phyloP scores from a whole-genome alignment of 2,888 invertebrate genomes.

The Athripsodes cinereus region DNA sequence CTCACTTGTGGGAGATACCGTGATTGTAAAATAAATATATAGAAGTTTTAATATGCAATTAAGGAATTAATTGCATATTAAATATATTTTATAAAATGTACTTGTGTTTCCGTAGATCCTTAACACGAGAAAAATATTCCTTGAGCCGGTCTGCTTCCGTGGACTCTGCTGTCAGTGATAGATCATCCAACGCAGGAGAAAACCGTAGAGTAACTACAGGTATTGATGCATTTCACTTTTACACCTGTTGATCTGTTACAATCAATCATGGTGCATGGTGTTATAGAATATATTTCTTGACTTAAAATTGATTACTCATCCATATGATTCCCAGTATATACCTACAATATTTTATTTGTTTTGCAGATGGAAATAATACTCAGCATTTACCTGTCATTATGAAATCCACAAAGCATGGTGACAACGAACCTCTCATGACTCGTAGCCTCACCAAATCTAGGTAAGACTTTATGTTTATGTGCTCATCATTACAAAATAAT shows the following conservation, averaged over 20 bases:
- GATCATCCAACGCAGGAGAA: slow-evolving; percentile 18
- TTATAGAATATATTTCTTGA: too few species aligned
- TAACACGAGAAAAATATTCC: slow-evolving; percentile 64
- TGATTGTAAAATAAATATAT: background rate
- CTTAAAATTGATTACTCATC: too few species aligned
- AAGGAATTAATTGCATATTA: background rate
- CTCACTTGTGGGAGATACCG: too few species aligned
- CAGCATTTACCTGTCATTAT: slow-evolving; percentile 24
- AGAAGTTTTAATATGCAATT: background rate
- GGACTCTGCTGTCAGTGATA: slow-evolving; percentile 38
- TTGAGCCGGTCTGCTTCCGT: slow-evolving; percentile 49
- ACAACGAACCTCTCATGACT: slow-evolving; percentile 29
- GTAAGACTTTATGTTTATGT: slow-evolving; percentile 8
- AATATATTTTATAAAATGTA: background rate
- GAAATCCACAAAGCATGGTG: slow-evolving; percentile 11
- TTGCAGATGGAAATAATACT: slow-evolving; percentile 16
- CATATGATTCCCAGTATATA: too few species aligned
- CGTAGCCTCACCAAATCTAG: slow-evolving; percentile 26
- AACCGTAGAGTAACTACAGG: slow-evolving; percentile 12
- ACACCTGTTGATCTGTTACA: background rate
- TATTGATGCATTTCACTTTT: background rate
- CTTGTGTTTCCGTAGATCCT: slow-evolving; percentile 38
- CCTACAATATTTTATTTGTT: background rate
- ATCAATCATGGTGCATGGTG: too few species aligned
- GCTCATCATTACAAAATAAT: background rate